These are phyloP conservation scores for Coracias cyanogaster DNA, from an alignment of 2,797 vertebrate species.

Conservation along the genomic window DNA sequence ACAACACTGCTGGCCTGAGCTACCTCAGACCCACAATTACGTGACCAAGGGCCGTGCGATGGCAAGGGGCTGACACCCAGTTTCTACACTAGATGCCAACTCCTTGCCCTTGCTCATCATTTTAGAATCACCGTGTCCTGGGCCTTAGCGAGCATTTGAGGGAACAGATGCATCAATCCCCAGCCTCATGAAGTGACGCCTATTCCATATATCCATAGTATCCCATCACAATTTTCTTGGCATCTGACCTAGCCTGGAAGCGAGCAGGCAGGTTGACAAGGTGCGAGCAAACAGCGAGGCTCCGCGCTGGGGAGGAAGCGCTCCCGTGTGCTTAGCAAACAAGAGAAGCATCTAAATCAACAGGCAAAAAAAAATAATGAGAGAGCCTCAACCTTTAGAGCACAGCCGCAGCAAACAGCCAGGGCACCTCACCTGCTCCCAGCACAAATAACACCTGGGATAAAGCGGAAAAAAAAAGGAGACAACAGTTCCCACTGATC, in stretches of 20 bases:
- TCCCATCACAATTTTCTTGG: not conserved
- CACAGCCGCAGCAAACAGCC: not conserved
- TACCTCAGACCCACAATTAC: not conserved
- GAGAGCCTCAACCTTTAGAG: not conserved
- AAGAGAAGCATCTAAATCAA: not conserved
- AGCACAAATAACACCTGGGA: not conserved
- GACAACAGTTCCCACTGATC: not conserved
- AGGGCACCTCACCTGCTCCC: not conserved
- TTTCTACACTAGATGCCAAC: not conserved
- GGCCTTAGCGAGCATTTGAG: not conserved
- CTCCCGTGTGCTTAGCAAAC: not conserved
- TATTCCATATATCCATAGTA: not conserved
- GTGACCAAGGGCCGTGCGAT: not conserved
- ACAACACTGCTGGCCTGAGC: not conserved
- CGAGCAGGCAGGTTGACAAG: not conserved
- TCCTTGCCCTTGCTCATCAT: not conserved
- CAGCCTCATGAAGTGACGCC: not conserved
- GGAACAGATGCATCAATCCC: not conserved
- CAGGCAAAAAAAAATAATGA: not conserved
- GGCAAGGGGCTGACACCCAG: not conserved
- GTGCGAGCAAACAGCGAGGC: fast-evolving
- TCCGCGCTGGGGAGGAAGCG: not conserved
- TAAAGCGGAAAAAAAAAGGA: not conserved
- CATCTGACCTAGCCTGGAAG: not conserved
- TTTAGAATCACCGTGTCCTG: not conserved